Evolutionary conservation across 2,888 invertebrate species (phyloP).

Genomic region (Hipparchia sbordonii): DNA sequence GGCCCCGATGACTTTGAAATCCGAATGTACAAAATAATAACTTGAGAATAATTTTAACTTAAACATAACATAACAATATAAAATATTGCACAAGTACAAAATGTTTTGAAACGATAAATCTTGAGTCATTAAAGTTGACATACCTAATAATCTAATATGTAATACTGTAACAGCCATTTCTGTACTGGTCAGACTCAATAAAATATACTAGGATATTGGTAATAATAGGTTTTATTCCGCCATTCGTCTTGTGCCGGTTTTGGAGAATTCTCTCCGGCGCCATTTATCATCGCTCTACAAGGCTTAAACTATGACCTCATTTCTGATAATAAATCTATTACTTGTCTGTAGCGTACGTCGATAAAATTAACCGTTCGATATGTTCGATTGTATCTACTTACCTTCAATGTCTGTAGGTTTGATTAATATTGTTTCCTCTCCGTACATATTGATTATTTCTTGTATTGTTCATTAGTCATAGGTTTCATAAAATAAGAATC

Average conservation of each 20-base stretch:
- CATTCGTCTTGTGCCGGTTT: constrained; percentile 23
- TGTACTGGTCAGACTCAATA: background rate
- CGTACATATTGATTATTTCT: too few relatives aligned
- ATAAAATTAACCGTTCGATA: background rate
- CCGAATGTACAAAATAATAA: too few relatives aligned
- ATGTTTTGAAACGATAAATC: background rate
- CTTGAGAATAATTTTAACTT: too few relatives aligned
- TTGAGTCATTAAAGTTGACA: background rate
- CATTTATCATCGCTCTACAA: constrained; percentile 9
- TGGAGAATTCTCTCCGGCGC: background rate
- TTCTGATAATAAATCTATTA: constrained; percentile 4
- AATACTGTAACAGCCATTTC: background rate
- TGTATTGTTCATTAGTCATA: too few relatives aligned
- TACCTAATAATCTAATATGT: background rate
- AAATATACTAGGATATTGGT: background rate
- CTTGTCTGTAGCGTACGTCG: background rate
- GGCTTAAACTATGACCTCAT: background rate
- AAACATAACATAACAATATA: too few relatives aligned
- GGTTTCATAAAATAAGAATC: too few relatives aligned
- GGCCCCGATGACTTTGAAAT: too few relatives aligned
- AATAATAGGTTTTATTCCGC: constrained; percentile 15
- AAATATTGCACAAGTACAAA: too few relatives aligned
- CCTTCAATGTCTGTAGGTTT: background rate
- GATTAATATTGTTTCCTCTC: too few relatives aligned
- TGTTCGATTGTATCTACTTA: background rate